Conservation (phyloP, 2,888 invertebrate genomes). For the Vesta saturnalis region DNA sequence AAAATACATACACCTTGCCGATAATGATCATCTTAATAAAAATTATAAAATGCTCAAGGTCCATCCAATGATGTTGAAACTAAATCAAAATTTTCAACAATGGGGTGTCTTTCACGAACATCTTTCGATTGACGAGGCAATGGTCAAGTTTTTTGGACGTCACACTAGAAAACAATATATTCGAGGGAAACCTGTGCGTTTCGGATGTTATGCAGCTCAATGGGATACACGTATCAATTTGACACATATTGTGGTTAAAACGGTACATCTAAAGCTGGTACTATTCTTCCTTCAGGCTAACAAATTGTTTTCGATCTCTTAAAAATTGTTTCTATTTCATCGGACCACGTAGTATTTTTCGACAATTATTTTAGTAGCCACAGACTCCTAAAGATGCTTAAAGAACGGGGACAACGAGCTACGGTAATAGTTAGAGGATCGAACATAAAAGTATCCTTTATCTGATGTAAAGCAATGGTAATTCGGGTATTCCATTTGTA, state of each 20-base stretch:
- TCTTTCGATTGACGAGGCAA: not conserved
- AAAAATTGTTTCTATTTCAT: not conserved
- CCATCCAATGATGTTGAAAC: not conserved
- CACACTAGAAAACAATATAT: too few relatives aligned
- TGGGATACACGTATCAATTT: not conserved
- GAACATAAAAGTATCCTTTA: constrained; percentile 11
- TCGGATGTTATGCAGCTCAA: too few relatives aligned
- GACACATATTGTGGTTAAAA: not conserved
- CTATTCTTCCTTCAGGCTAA: not conserved
- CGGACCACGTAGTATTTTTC: constrained; percentile 4
- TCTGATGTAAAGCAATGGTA: not conserved
- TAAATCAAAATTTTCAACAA: too few relatives aligned
- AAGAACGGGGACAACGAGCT: not conserved
- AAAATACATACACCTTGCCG: not conserved
- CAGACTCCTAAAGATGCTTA: not conserved
- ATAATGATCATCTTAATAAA: not conserved
- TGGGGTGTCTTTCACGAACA: too few relatives aligned
- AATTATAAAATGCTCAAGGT: not conserved
- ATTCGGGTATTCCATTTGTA: too few relatives aligned
- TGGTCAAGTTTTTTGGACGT: not conserved
- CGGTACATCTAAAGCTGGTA: too few relatives aligned
- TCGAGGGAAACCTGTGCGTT: too few relatives aligned
- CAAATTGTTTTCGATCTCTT: not conserved
- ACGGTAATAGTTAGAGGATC: not conserved
- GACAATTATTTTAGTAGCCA: constrained; percentile 7